A percentile compares a stretch with the other conserved stretches of the same genome.
Evolutionary conservation across 2,888 invertebrate genomes (phyloP).

Genomic region (Microplitis manilae): DNA sequence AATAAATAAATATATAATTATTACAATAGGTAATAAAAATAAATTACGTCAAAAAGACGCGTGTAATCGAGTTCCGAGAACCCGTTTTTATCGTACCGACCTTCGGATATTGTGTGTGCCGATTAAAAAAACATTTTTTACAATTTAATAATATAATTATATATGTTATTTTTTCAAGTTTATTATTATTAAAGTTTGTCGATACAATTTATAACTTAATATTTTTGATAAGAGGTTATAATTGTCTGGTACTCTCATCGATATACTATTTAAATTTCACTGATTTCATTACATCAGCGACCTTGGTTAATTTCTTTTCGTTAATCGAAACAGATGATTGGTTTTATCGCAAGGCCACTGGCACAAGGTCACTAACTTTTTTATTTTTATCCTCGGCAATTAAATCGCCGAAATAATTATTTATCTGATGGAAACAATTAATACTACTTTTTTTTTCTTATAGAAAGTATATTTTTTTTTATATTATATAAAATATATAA

Average conservation of each 20-base stretch:
- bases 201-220: background rate
- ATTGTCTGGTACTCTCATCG: background rate
- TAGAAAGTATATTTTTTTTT: background rate
- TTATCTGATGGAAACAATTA: background rate
- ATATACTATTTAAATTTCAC: background rate
- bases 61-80: constrained; percentile 8
- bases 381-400: background rate
- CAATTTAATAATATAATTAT: background rate
- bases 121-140: constrained; percentile 16
- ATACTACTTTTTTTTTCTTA: background rate
- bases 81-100: constrained; percentile 14
- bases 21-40: background rate
- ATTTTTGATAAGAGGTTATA: background rate
- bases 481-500: background rate
- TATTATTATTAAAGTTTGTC: background rate
- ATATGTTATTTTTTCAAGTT: background rate
- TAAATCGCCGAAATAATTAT: background rate
- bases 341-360: constrained; percentile 32
- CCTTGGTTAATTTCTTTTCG: constrained; percentile 14
- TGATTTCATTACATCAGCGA: constrained; percentile 21
- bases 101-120: constrained; percentile 13
- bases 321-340: background rate
- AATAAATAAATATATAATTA: background rate
- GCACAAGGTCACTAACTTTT: constrained; percentile 19
- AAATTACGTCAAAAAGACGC: background rate